Base-by-base conservation (phyloP, 2,888 invertebrate species). In the Oasisia sp. region DNA sequence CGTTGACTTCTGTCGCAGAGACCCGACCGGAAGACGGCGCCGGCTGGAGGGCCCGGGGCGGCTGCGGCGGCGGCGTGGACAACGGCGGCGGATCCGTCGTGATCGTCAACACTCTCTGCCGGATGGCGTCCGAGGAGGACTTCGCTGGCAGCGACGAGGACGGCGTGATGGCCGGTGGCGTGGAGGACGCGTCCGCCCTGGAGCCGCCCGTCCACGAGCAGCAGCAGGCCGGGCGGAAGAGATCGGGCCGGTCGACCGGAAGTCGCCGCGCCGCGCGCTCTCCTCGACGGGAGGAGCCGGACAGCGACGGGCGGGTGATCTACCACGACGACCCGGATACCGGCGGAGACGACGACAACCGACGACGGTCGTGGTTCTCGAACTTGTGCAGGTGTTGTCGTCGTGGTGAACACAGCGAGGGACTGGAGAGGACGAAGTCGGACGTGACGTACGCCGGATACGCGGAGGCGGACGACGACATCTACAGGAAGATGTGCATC, bases 401-500 rank as follows among this genome's bases (percentile, higher is more conserved):
- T 27, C 19, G 74, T 27, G 3, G 74, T 19, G 27, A 27, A 7
- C 5, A 27, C 74, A 19, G 74, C 7, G 74, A n/a, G 5, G 27
- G 74, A 27, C 27, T 74, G 74, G 74, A 74, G 74, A 74, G 74
- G 74, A 74, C 74, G 74, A 74, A n/a, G 74, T 74, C 74, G 27
- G 74, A 74, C 4, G 74, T 0, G 4, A 74, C 14, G 74, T 27
- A 74, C 27, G 19, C n/a, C 19, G 74, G 74, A 27, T 74, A 74
- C 74, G 27, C 27, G 74, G 74, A 74, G 27, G 74, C 74, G 74
- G 74, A 74, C 74, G 93, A 93, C 45, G 93, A 93, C 38, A 93
- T 93, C 19, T 93, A 93, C 92, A 44, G 93, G 58, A 93, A 93
- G 92, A 32, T 92, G 89, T 92, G 92, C 44, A 56, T 92, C 4